Evolutionary conservation across 2,888 invertebrate genomes (phyloP).

Genomic region (Blastobasis lacticolella): DNA sequence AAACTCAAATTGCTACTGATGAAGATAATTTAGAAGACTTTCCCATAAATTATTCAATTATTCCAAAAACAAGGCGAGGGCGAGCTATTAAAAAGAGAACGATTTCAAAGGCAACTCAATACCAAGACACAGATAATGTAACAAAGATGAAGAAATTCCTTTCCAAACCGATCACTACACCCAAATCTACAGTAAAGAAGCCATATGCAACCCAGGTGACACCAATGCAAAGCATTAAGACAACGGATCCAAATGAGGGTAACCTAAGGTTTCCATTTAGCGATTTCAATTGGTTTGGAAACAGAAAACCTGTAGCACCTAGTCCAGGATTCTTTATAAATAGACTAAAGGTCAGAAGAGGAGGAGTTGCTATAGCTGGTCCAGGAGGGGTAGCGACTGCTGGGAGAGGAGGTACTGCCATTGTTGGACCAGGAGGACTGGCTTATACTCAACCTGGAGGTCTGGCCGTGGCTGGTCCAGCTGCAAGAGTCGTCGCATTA

Average conservation of each 20-base stretch:
- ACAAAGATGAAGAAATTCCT: constrained; percentile 37
- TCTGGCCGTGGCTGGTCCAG: constrained; percentile 83
- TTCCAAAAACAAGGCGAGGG: constrained; percentile 30
- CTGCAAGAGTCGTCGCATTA: constrained; percentile 80
- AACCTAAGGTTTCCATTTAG: constrained; percentile 40
- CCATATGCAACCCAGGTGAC: constrained; percentile 11
- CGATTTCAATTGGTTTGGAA: constrained; percentile 39
- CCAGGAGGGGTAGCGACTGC: constrained; percentile 89
- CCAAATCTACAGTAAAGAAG: constrained; percentile 32
- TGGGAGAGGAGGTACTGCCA: constrained; percentile 85
- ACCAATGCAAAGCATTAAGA: constrained; percentile 30
- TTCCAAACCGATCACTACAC: constrained; percentile 25
- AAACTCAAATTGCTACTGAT: constrained; percentile 7
- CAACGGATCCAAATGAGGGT: constrained; percentile 28
- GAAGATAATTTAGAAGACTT: constrained; percentile 10
- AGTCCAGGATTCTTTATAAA: constrained; percentile 81
- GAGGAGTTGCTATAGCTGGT: constrained; percentile 86
- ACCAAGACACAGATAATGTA: constrained; percentile 29
- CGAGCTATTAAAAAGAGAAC: constrained; percentile 50
- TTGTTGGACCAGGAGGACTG: constrained; percentile 85
- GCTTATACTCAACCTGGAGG: constrained; percentile 85
- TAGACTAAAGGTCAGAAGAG: constrained; percentile 79
- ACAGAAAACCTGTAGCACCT: constrained; percentile 44
- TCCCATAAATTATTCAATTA: constrained; percentile 9
- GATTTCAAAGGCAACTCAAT: constrained; percentile 24